Evolutionary conservation across 2,113 vertebrate genomes (phyloP).

Genomic region (Aramus guarauna): DNA sequence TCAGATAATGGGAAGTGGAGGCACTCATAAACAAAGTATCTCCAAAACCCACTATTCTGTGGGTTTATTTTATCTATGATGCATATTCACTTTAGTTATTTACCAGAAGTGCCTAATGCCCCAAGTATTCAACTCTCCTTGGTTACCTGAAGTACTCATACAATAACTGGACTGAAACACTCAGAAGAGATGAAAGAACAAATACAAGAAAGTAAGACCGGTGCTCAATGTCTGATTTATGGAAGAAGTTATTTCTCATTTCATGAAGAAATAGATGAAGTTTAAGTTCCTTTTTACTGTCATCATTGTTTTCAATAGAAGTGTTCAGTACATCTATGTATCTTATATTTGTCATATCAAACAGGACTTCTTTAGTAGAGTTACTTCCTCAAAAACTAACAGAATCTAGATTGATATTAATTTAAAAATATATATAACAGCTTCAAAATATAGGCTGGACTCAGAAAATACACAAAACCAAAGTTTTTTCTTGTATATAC

Average conservation of each 20-base stretch:
- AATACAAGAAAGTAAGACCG: background rate
- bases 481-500: background rate
- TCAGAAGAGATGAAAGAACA: background rate
- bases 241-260: background rate
- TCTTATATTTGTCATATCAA: background rate
- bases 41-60: rapidly evolving
- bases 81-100: background rate
- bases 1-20: background rate
- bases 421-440: background rate
- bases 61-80: background rate
- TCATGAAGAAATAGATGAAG: background rate
- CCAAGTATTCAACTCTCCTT: background rate
- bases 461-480: background rate
- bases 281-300: background rate
- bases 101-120: background rate
- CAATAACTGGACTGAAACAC: background rate
- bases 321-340: rapidly evolving
- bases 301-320: background rate
- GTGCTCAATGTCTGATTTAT: rapidly evolving
- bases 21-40: too few species aligned
- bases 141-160: background rate
- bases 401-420: background rate
- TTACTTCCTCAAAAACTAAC: background rate
- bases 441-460: background rate
- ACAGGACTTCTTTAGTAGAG: background rate